These are phyloP conservation scores for Acanthis flammea DNA, from an alignment of 2,797 vertebrate species.

Conservation along the genomic window DNA sequence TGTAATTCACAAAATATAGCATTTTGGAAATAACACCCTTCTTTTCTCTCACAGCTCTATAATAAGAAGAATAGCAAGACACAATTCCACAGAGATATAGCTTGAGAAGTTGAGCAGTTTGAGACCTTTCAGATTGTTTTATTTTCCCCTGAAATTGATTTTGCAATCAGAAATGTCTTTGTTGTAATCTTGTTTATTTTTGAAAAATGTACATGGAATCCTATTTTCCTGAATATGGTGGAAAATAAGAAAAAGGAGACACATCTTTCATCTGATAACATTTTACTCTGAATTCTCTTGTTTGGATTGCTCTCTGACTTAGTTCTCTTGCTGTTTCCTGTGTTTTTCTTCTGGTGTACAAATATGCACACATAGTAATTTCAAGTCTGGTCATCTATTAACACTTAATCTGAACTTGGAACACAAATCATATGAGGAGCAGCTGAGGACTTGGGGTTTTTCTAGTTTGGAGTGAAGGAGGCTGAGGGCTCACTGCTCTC, in stretches of 20 bases:
- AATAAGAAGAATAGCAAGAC: conserved; percentile 7
- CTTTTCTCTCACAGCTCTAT: conserved; percentile 14
- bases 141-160: conserved; percentile 18
- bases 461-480: not conserved
- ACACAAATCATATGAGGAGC: not conserved
- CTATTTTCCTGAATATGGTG: not conserved
- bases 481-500: not conserved
- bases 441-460: not conserved
- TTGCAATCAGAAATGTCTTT: not conserved
- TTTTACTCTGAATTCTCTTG: not conserved
- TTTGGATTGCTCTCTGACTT: not conserved
- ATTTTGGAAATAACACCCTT: not conserved
- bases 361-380: not conserved
- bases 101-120: not conserved
- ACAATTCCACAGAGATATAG: not conserved
- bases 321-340: not conserved
- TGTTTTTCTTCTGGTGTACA: not conserved
- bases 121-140: conserved; percentile 11
- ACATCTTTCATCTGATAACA: not conserved
- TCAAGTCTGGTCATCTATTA: not conserved
- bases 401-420: not conserved
- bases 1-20: conserved; percentile 21
- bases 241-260: not conserved
- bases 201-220: not conserved
- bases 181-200: conserved; percentile 17